phyloP scores from a whole-genome alignment of 2,888 invertebrate species.

The Stenolophus ochropezus region DNA sequence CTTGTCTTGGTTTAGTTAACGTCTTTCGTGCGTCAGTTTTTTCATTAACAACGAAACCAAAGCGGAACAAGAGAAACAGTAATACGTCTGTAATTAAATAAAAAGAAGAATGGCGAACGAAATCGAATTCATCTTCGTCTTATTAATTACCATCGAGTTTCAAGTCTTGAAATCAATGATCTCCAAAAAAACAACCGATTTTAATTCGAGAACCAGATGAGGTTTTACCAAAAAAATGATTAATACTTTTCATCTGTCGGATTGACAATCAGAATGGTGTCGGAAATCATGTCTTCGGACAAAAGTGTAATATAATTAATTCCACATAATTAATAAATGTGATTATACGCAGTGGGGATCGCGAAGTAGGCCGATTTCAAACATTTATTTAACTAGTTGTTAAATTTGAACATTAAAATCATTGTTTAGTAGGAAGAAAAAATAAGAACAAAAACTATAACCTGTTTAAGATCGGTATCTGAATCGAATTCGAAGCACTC shows the following conservation, averaged over 20 bases:
- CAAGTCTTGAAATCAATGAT: slow-evolving; percentile 25
- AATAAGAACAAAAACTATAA: slow-evolving; percentile 13
- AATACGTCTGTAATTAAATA: no score
- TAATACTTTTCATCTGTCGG: slow-evolving; percentile 14
- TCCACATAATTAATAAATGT: slow-evolving; percentile 16
- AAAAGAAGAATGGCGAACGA: no score
- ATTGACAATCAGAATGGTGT: slow-evolving; percentile 19
- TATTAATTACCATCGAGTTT: slow-evolving; percentile 13
- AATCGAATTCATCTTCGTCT: not conserved
- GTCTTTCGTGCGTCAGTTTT: no score
- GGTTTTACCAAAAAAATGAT: slow-evolving; percentile 9
- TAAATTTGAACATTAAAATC: slow-evolving; percentile 17
- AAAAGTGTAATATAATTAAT: slow-evolving; percentile 33
- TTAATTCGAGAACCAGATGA: slow-evolving; percentile 14
- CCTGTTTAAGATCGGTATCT: slow-evolving; percentile 50
- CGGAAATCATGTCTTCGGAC: slow-evolving; percentile 12
- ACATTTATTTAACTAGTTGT: slow-evolving; percentile 27
- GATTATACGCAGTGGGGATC: slow-evolving; percentile 20
- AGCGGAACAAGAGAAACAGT: no score
- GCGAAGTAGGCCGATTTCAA: slow-evolving; percentile 36
- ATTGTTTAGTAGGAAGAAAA: slow-evolving; percentile 26
- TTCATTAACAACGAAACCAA: no score
- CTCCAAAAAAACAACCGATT: slow-evolving; percentile 12
- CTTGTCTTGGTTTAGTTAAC: no score
- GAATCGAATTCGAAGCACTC: slow-evolving; percentile 48